A percentile compares a stretch with the other conserved stretches of the same genome.
These are phyloP conservation scores for Hippocampus guttulatus DNA, from an alignment of 2,113 vertebrate species.

Conservation along the genomic window DNA sequence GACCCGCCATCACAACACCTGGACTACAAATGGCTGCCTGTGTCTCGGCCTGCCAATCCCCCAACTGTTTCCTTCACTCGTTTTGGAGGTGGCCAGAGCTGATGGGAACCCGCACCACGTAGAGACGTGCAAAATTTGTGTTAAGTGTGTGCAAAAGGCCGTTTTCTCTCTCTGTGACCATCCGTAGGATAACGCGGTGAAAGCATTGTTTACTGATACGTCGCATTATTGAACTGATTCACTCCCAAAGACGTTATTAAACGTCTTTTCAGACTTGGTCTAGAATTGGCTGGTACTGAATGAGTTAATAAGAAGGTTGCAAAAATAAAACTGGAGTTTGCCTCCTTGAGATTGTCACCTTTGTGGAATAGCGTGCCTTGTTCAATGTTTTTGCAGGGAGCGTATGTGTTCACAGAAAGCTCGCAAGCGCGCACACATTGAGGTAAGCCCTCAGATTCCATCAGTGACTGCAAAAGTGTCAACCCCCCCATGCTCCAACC, in stretches of 20 bases:
- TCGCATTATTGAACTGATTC: too few relatives aligned
- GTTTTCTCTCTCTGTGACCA: too few relatives aligned
- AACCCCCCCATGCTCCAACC: slow-evolving; percentile 6
- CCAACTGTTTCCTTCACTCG: slow-evolving; percentile 46
- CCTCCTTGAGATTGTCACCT: too few relatives aligned
- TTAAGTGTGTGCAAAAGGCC: too few relatives aligned
- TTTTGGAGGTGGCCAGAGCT: slow-evolving; percentile 25
- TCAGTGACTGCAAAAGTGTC: slow-evolving; percentile 48
- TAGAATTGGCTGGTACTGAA: too few relatives aligned
- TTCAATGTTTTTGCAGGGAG: neutral
- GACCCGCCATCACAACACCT: slow-evolving; percentile 54
- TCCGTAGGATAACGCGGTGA: too few relatives aligned
- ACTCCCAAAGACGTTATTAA: too few relatives aligned
- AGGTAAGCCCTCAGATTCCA: slow-evolving; percentile 61
- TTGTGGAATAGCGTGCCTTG: too few relatives aligned
- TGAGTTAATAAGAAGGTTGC: neutral
- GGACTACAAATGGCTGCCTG: slow-evolving; percentile 65
- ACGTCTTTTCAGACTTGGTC: too few relatives aligned
- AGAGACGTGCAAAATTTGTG: neutral
- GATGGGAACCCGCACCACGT: slow-evolving; percentile 13
- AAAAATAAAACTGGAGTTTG: neutral
- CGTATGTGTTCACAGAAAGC: neutral
- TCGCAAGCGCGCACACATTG: neutral
- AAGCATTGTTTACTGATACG: too few relatives aligned
- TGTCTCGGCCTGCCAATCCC: slow-evolving; percentile 48